Percentiles rank a stretch among this genome's conserved stretches.
Evolutionary conservation across 2,888 invertebrate genomes (phyloP).

Genomic region (Sturmia bella): DNA sequence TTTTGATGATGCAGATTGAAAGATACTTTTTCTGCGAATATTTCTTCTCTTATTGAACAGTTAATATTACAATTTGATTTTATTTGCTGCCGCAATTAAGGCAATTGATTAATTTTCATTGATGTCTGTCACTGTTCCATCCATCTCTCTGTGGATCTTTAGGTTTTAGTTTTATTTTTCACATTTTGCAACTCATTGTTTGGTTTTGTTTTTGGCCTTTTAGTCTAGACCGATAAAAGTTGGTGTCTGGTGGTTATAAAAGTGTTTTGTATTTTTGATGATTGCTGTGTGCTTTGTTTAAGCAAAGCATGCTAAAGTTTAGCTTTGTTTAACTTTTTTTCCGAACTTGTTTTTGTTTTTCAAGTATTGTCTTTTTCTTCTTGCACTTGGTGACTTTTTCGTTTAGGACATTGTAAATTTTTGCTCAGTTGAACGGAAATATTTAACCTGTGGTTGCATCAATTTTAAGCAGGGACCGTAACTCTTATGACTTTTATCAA

Average conservation of each 20-base stretch:
- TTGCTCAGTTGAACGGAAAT: conserved; percentile 17
- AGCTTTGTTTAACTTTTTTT: conserved; percentile 28
- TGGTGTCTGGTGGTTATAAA: conserved; percentile 25
- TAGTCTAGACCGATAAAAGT: conserved; percentile 52
- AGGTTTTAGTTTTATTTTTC: conserved; percentile 11
- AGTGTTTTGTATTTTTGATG: conserved; percentile 16
- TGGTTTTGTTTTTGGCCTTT: conserved; percentile 26
- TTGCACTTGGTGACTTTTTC: not conserved
- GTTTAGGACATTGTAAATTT: conserved; percentile 35
- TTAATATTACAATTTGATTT: conserved; percentile 11
- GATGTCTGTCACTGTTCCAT: conserved; percentile 65
- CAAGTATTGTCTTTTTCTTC: not conserved
- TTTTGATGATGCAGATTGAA: no score
- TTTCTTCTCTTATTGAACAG: conserved; percentile 23
- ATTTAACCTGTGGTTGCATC: not conserved
- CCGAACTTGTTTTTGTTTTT: not conserved
- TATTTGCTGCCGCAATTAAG: conserved; percentile 56
- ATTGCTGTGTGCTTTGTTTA: not conserved
- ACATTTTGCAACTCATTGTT: conserved; percentile 31
- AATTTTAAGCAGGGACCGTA: no score
- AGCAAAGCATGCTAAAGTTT: not conserved
- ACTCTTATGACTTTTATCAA: no score
- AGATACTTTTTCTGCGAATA: conserved; percentile 5
- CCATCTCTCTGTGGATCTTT: conserved; percentile 33
- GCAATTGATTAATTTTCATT: conserved; percentile 66